Conservation (phyloP, 2,113 vertebrate species). For the Hydrolagus affinis region DNA sequence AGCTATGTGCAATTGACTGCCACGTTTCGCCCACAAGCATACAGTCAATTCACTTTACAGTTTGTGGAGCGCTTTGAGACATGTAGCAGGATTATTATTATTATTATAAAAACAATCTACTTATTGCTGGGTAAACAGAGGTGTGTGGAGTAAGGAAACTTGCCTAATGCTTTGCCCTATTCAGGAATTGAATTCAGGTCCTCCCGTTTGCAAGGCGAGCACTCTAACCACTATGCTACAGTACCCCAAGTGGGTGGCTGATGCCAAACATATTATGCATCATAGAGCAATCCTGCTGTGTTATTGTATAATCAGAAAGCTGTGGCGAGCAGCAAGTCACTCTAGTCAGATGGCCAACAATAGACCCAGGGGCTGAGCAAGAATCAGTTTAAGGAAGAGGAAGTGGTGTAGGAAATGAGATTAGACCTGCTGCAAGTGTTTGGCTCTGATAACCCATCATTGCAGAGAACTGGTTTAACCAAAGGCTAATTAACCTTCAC, state of each 20-base stretch:
- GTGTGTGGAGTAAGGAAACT: too few species aligned
- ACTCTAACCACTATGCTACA: too few species aligned
- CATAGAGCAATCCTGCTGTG: conserved; percentile 17
- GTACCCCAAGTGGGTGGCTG: not conserved
- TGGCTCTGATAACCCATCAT: conserved; percentile 78
- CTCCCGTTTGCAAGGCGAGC: too few species aligned
- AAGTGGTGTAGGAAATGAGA: conserved; percentile 79
- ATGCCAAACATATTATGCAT: conserved; percentile 23
- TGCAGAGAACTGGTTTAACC: conserved; percentile 63
- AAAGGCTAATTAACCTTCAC: conserved; percentile 73
- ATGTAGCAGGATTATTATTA: too few species aligned
- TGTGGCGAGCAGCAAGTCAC: not conserved
- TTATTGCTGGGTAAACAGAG: too few species aligned
- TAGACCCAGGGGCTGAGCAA: conserved; percentile 64
- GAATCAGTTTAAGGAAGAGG: conserved; percentile 80
- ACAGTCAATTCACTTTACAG: too few species aligned
- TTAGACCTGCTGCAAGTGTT: conserved; percentile 79
- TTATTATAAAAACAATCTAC: too few species aligned
- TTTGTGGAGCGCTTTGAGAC: too few species aligned
- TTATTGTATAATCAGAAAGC: conserved; percentile 31
- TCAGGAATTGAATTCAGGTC: too few species aligned
- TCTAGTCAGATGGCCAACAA: conserved; percentile 58
- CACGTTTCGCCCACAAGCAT: too few species aligned
- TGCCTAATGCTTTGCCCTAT: too few species aligned
- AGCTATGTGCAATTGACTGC: too few species aligned